Base-by-base conservation (phyloP, 2,888 invertebrate species). In the Hydropsyche betteni region DNA sequence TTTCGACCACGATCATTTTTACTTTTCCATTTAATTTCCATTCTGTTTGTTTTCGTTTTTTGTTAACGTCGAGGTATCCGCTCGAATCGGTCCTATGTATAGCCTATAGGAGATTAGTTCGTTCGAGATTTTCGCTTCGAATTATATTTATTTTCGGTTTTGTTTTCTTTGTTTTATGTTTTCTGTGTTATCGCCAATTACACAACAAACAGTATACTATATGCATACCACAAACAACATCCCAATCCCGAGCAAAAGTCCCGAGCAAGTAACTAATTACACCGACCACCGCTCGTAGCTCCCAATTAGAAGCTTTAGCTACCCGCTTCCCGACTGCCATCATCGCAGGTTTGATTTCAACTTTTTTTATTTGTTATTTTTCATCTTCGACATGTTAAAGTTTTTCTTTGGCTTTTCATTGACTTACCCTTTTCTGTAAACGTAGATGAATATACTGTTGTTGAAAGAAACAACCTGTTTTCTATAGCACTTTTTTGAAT, bases 311-410 rank as follows among this genome's bases (percentile, higher is more conserved):
- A 75, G 78, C 78, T 78, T 78, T 76, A 76, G 76, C 78, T 69
- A 73, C 77, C 77, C 68, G 79, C 78, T 78, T 78, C 78, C 77
- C 64, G 76, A 78, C 79, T 69, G 76, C 77, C 75, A 78, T 73
- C 76, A 77, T 77, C 55, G 71, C 78, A 79, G 79, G 79, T 79
- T 79, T 79, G 79, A 79, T 74, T 74, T 50, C 36, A 64, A 64
- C 64, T 64, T 64, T 64, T 64, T 64, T 74, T 69, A 55, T 71
- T 70, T 74, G 68, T 72, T 75, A 77, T 74, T 76, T 74, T 61
- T 73, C 72, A 72, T 75, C 58, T 75, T 74, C 72, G 58, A 36
- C 34, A 70, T 61, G 51, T 61, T 68, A 33, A 74, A 44, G 69
- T 74, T 71, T 74, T 52, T 74, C 38, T 74, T 64, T 75, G 50